Base-by-base conservation (phyloP, 2,888 invertebrate species). In the Drosophila atroscutellata region DNA sequence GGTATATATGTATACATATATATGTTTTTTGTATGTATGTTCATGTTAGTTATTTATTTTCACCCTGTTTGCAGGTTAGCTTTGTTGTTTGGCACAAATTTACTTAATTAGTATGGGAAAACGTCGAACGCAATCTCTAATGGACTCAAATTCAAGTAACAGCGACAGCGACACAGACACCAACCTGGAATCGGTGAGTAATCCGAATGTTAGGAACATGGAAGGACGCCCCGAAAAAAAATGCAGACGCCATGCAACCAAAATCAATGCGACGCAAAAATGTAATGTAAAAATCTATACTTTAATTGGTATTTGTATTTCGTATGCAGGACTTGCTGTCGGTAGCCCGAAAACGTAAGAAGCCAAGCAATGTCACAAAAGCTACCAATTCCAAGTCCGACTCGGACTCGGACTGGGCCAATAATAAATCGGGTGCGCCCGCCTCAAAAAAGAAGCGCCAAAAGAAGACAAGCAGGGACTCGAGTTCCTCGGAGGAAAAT, bases 141-240 rank as follows among this genome's bases (percentile, higher is more conserved):
- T 97, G 84, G 97, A 97, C 92, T 96, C 97, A 28, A 97, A 97
- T 92, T 96, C 96, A 68, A 97, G 96, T 93, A 96, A 96, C 92
- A 96, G 95, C 86, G 96, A 96, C 93, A 96, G 95, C 87, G 96
- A 95, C 63, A 94, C 94, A 77, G 95, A 95, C 80, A 96, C 97
- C 60, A 97, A 97, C 94, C 94, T 97, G 90, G 97, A 97, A 93
- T 96, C 96, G 88, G 97, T 97, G 94, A 96, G 96, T 94, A 66
- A 64, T 59, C 7, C 26, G n/a, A 6, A 20, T 11, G 2, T 4
- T 5, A 15, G 8, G 47, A 55, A 34, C 8, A 1, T 2, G 0
- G 3, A 39, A 13, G 13, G 39, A 61, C 51, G 58, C 74, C 42
- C 8, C n/a, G 26, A 13, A 3, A 13, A 36, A 37, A 36, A 37